Conservation (phyloP, 2,797 vertebrate genomes). For the Merluccius polli region DNA sequence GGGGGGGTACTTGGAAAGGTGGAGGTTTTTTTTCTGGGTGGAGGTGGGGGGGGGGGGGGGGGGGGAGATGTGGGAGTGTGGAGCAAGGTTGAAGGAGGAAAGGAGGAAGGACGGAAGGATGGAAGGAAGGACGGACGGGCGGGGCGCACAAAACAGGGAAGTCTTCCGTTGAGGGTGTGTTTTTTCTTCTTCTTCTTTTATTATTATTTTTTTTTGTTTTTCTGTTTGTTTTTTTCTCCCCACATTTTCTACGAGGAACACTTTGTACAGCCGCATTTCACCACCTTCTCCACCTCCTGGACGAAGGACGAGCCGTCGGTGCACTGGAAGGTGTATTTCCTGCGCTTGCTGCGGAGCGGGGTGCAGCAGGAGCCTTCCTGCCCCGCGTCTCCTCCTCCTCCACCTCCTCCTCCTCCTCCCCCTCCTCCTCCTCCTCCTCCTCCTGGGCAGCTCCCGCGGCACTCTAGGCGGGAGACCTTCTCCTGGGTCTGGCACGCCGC, state of each 20-base stretch:
- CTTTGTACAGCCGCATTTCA: slow-evolving; percentile 93
- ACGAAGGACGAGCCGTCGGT: slow-evolving; percentile 96
- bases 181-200: slow-evolving; percentile 45
- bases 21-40: slow-evolving; percentile 19
- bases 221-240: slow-evolving; percentile 20
- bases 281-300: slow-evolving; percentile 96
- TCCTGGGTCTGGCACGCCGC: slow-evolving; percentile 98
- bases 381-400: slow-evolving; percentile 31
- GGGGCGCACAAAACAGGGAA: slow-evolving; percentile 52
- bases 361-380: slow-evolving; percentile 84
- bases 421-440: slow-evolving; percentile 45
- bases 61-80: slow-evolving; percentile 19
- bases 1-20: slow-evolving; percentile 14
- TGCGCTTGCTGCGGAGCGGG: slow-evolving; percentile 90
- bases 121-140: slow-evolving; percentile 46
- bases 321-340: slow-evolving; percentile 99
- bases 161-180: slow-evolving; percentile 47
- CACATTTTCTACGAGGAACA: slow-evolving; percentile 77
- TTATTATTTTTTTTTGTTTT: slow-evolving; percentile 10
- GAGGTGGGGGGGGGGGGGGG: slow-evolving; percentile 3
- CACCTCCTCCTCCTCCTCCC: not conserved
- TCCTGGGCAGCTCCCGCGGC: slow-evolving; percentile 82
- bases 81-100: slow-evolving; percentile 14
- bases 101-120: not conserved
- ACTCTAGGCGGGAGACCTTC: slow-evolving; percentile 97